Base-by-base conservation (phyloP, 64 coral and sea anemone species). In the Orbicella faveolata region DNA sequence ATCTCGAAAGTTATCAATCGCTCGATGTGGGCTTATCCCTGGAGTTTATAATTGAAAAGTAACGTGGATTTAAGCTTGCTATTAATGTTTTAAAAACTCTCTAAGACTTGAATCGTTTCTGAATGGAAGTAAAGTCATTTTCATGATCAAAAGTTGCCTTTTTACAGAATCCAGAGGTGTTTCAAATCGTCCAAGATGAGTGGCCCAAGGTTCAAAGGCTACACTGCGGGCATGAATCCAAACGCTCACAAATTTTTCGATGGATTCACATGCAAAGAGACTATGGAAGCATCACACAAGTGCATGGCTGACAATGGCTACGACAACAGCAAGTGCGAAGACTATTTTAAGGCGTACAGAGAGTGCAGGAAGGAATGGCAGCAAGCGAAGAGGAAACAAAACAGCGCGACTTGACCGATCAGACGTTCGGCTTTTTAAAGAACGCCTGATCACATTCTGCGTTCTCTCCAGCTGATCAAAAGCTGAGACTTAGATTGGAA, bases 171-270 rank as follows among this genome's bases (percentile, higher is more conserved):
- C 48, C 5, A 81, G 61, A 34, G 52, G 9, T 12, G 55, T 9
- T 4, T 48, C 44, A 48, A 41, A 33, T 33, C 21, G 21, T n/a
- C 25, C 20, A 68, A 48, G 81, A 84, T 84, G 63, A 84, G 61
- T 68, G 34, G 81, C 23, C 81, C 81, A 18, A 84, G 68, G 30
- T 70, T 33, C n/a, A 20, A 70, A 66, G 81, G 81, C 30, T 8
- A 84, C 69, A 84, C 81, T 36, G 63, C 81, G 19, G 81, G 81
- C 64, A 66, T 84, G 81, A 63, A 84, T 61, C 81, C 63, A 20
- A 84, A 84, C 63, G 81, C 81, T 69, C 81, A 84, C 81, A 84
- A n/a, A 84, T 84, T 84, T 84, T n/a, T 84, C 62, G 81, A 84
- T 66, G 81, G 81, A 21, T 84, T 66, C 23, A 41, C 81, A n/a